Evolutionary conservation across 2,113 vertebrate genomes (phyloP), one percentile per base, ranked within the genome.

Genomic region (Antechinus flavipes): DNA sequence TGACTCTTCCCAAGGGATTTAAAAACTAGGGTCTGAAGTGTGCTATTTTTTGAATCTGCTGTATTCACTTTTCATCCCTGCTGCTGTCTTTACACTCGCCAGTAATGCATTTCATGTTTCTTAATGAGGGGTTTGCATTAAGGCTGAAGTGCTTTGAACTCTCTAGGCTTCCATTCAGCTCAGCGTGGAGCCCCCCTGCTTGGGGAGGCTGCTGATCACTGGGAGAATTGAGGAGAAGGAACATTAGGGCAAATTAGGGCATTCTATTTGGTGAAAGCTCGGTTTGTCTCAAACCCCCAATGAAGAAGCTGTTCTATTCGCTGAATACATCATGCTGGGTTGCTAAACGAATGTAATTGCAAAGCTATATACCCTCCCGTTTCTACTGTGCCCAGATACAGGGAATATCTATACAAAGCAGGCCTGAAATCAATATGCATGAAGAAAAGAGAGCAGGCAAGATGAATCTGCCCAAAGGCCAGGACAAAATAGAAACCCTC

Each of bases 81-180:
- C 14, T 26, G 54, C 54, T 94, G 93, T 97, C 55, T 97, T 97
- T 46, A 90, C 58, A 52, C 2, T 91, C 95, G 94, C 90, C 96
- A 94, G 91, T 96, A 94, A 35, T 91, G 95, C 94, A 96, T 95
- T 98, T 98, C 94, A 90, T 97, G 91, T 97, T 97, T 98, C 90
- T 98, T 98, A 98, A 98, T 95, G 90, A 98, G 54, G 52, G 61
- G 53, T 97, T 97, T 97, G 93, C 93, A 97, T 97, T 95, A 95
- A 97, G 96, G 90, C 92, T 93, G 92, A 96, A 97, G 90, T 95
- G 49, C 95, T 98, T 97, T 97, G 96, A 97, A 96, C 95, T 97
- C 97, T 90, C n/a, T 93, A 14, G 89, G 94, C 90, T 97, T 97
- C 92, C 93, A 95, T 97, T 97, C 95, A 97, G 94, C 97, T 95